Percentiles rank a stretch among this genome's conserved stretches.
phyloP scores from a whole-genome alignment of 2,113 vertebrate genomes.

The Equus quagga region DNA sequence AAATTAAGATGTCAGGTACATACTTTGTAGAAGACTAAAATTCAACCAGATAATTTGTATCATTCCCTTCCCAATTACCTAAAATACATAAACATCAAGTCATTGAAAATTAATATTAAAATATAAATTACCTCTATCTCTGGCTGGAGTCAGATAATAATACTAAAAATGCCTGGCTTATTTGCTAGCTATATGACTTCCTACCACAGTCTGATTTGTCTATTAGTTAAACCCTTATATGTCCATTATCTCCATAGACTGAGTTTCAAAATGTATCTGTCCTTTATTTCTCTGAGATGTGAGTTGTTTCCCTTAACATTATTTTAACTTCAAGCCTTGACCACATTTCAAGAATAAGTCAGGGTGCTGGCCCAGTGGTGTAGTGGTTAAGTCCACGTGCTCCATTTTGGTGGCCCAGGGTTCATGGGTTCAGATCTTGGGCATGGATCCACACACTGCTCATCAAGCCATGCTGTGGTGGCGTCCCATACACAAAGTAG shows the following conservation, averaged over 20 bases:
- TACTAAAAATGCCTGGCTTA: background rate
- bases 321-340: background rate
- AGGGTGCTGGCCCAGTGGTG: background rate
- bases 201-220: background rate
- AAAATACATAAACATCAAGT: background rate
- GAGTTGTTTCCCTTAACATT: background rate
- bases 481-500: no score
- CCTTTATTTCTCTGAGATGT: background rate
- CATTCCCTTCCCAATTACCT: background rate
- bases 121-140: background rate
- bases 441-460: no score
- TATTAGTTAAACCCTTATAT: background rate
- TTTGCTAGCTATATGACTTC: background rate
- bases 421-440: no score
- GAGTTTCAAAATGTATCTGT: background rate
- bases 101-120: background rate
- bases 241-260: accelerated
- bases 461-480: no score
- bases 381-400: no score
- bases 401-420: no score
- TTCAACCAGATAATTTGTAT: background rate
- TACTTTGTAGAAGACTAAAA: background rate
- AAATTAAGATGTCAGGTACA: background rate
- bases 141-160: background rate
- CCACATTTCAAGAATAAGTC: background rate